A percentile compares a stretch with the other conserved stretches of the same genome.
These are phyloP conservation scores for Salminus brasiliensis DNA, from an alignment of 2,113 vertebrate species.

Conservation along the genomic window DNA sequence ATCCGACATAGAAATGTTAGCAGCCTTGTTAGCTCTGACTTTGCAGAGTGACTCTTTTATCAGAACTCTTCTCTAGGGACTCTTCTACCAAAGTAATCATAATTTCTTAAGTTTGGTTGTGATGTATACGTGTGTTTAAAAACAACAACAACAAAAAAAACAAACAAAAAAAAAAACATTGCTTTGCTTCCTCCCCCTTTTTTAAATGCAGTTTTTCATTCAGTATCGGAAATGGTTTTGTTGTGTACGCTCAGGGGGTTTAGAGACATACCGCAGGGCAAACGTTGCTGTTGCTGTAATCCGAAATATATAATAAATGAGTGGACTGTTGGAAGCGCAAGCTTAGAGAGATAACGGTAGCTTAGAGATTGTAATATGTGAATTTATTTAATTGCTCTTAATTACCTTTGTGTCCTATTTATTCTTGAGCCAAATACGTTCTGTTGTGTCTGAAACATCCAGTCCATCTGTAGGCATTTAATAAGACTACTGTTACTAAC, in stretches of 20 bases:
- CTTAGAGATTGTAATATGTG: slow-evolving; percentile 17
- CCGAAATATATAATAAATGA: slow-evolving; percentile 25
- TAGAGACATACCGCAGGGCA: slow-evolving; percentile 22
- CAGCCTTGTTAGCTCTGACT: not conserved
- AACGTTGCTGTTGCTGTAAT: slow-evolving; percentile 38
- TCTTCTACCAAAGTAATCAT: slow-evolving; percentile 31
- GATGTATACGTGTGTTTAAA: slow-evolving; percentile 1
- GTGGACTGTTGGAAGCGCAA: not conserved
- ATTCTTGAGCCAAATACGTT: slow-evolving; percentile 37
- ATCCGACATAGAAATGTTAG: not conserved
- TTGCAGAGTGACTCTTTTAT: not conserved
- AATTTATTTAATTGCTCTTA: slow-evolving; percentile 36
- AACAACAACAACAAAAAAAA: too few relatives aligned
- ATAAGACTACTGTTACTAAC: not conserved
- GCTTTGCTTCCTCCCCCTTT: not conserved
- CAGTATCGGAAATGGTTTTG: slow-evolving; percentile 35
- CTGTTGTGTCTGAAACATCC: not conserved
- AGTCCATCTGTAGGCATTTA: not conserved
- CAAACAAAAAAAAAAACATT: not conserved
- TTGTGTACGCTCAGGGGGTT: slow-evolving; percentile 51
- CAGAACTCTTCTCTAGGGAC: slow-evolving; percentile 1
- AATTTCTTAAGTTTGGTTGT: not conserved
- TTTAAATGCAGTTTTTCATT: not conserved
- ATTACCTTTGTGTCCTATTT: slow-evolving; percentile 32
- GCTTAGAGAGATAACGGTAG: slow-evolving; percentile 19